Base-by-base conservation (phyloP, 2,888 invertebrate genomes). In the Acrobasis suavella region DNA sequence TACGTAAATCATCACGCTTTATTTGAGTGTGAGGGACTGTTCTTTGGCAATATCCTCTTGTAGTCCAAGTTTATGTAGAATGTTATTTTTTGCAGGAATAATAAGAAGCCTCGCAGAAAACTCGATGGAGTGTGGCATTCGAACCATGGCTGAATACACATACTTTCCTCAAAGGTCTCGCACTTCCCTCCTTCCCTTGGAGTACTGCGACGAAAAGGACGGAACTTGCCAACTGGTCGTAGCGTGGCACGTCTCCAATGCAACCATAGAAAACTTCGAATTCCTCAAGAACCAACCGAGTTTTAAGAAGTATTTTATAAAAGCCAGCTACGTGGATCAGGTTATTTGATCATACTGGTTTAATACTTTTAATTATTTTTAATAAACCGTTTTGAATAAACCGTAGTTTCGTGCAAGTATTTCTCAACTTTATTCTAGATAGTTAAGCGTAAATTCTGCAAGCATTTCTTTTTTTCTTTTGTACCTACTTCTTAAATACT, bases 201-300 rank as follows among this genome's bases (percentile, higher is more conserved):
- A 91, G 63, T 91, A 91, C 72, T 91, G 91, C 73, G 70, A 76
- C 0, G 85, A 87, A 15, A 73, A 67, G 8, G 83, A 85, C 50
- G 86, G 86, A 1, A 75, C 86, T 1, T 91, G 91, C 71, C 87
- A 81, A 67, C 78, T 91, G 1, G 78, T 86, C 1, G 77, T 87
- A 0, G 91, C 88, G 0, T 91, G 91, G 91, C 89, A 91, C 62
- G 70, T 91, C 38, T 82, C 89, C 15, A 91, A 91, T 64, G 62
- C 74, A 0, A 81, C 85, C 10, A 77, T 91, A 58, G 89, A 91
- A 65, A 89, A 89, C 69, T 91, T 87, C 67, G 91, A 89, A 65
- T 88, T 86, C 66, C 74, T 91, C 32, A 86, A 84, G 64, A 81
- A 83, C 50, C 88, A 91, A 64, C 69, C 70, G 0, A 77, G 72